Conservation (phyloP, 53 echinoderm and acorn worm species). For the Pentamera pediparva region DNA sequence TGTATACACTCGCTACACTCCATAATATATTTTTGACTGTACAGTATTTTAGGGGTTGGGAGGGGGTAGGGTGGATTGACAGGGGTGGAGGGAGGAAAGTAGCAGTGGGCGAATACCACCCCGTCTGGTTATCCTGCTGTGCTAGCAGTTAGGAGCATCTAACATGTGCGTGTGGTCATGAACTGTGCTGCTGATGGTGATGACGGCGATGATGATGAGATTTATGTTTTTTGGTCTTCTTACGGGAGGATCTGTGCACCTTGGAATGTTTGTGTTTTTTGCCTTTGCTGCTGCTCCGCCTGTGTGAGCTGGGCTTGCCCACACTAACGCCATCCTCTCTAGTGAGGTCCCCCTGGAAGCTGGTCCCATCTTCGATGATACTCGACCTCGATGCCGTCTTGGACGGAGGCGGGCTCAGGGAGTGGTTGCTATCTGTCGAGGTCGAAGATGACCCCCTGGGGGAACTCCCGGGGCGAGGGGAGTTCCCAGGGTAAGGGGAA, state of each 20-base stretch:
- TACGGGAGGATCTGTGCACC: conserved; percentile 27
- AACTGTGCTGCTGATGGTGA: too few species aligned
- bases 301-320: too few species aligned
- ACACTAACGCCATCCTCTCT: conserved; percentile 57
- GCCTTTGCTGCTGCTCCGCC: background rate
- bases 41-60: too few species aligned
- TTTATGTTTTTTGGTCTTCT: conserved; percentile 23
- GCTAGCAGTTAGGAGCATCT: background rate
- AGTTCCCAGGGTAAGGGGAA: too few species aligned
- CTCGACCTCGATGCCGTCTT: background rate
- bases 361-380: conserved; percentile 55
- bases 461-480: background rate
- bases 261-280: conserved; percentile 3
- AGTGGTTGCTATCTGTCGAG: background rate
- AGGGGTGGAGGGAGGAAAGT: too few species aligned
- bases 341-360: conserved; percentile 55
- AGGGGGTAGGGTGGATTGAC: too few species aligned
- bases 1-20: too few species aligned
- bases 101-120: too few species aligned
- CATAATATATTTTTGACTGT: too few species aligned
- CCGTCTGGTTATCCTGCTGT: too few species aligned
- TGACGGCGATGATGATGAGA: conserved; percentile 29
- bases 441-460: conserved; percentile 6
- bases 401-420: conserved; percentile 3
- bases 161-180: conserved; percentile 9